Evolutionary conservation across 2,113 vertebrate genomes (phyloP).

Genomic region (Martes martes): DNA sequence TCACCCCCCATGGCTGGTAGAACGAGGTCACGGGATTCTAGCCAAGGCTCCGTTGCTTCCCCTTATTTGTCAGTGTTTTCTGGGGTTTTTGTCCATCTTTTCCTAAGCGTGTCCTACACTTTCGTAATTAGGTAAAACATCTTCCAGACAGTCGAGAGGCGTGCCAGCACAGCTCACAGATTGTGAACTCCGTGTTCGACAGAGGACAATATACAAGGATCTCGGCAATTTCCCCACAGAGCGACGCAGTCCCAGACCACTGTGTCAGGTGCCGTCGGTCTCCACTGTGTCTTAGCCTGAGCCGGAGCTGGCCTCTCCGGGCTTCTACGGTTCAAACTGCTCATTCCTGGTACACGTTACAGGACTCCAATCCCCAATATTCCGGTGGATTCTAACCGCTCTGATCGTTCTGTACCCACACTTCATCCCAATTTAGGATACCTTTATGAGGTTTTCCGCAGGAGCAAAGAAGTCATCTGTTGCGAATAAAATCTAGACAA

Average conservation of each 20-base stretch:
- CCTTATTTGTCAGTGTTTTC: neutral
- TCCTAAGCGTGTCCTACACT: neutral
- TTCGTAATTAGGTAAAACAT: neutral
- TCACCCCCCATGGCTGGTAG: rapidly evolving
- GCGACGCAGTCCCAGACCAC: neutral
- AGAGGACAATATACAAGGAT: rapidly evolving
- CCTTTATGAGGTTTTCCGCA: slow-evolving; percentile 76
- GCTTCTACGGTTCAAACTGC: rapidly evolving
- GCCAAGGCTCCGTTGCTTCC: neutral
- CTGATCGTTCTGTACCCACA: neutral
- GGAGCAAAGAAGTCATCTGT: slow-evolving; percentile 71
- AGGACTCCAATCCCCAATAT: neutral
- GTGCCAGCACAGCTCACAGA: neutral
- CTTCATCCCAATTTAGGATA: neutral
- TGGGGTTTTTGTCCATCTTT: neutral
- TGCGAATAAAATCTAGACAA: slow-evolving; percentile 69
- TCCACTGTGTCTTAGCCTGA: neutral
- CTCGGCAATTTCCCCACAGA: neutral
- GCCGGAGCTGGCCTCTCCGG: neutral
- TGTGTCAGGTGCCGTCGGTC: neutral
- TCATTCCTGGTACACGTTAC: neutral
- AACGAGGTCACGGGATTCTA: too few relatives aligned
- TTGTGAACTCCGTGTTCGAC: neutral
- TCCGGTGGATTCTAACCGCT: neutral
- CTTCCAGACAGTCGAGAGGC: neutral